These are phyloP conservation scores for Phenacoccus solenopsis DNA, from an alignment of 1,140 invertebrate species.

Conservation along the genomic window DNA sequence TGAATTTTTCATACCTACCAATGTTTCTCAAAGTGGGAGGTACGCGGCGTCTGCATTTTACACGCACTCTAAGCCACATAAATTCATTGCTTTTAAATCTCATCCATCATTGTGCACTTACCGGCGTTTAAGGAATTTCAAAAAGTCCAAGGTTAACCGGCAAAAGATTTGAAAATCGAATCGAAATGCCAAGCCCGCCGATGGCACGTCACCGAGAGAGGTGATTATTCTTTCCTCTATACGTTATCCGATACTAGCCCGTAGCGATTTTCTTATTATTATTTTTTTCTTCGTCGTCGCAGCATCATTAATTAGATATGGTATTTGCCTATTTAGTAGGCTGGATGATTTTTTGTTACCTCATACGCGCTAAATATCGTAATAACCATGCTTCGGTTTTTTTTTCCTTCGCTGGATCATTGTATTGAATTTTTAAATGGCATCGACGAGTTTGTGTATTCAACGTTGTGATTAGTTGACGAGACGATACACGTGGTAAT, in stretches of 20 bases:
- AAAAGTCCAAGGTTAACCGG: neutral
- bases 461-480: no score
- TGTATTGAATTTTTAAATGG: neutral
- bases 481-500: neutral
- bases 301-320: neutral
- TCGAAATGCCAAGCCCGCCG: neutral
- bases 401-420: neutral
- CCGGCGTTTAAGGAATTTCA: neutral
- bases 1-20: no score
- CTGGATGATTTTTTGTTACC: neutral
- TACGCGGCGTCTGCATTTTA: no score
- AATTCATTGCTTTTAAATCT: neutral
- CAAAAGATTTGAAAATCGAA: neutral
- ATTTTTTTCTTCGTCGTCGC: neutral
- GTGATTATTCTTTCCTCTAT: neutral
- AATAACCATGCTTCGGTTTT: neutral
- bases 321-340: constrained; percentile 1
- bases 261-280: neutral
- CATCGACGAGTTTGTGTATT: neutral
- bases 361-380: neutral
- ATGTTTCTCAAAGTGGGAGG: no score
- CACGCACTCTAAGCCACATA: no score
- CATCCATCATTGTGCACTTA: neutral
- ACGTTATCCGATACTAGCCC: neutral
- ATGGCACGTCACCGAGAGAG: neutral